phyloP scores from a whole-genome alignment of 2,888 invertebrate species.

The Noctuana brunneofusca region DNA sequence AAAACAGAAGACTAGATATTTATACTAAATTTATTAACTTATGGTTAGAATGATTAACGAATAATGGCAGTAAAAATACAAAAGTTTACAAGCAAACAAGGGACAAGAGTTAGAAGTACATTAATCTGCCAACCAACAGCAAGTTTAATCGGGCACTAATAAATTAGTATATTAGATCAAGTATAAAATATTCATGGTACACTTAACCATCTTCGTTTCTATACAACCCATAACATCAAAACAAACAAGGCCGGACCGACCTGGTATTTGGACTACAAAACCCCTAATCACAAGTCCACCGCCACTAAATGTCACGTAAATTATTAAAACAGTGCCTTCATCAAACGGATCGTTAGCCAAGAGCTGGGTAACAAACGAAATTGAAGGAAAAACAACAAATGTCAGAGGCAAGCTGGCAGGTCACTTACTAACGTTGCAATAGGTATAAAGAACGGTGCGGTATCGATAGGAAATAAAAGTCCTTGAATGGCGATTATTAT shows the following conservation, averaged over 20 bases:
- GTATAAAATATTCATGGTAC: conserved; percentile 2
- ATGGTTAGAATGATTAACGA: too few relatives aligned
- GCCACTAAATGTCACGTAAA: conserved; percentile 23
- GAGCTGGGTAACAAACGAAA: background rate
- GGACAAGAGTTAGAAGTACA: too few relatives aligned
- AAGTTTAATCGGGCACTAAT: too few relatives aligned
- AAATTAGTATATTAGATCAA: background rate
- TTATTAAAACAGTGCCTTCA: conserved; percentile 23
- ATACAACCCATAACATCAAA: conserved; percentile 7
- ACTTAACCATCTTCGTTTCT: background rate
- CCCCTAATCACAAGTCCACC: conserved; percentile 10
- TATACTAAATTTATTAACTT: too few relatives aligned
- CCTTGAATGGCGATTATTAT: too few relatives aligned
- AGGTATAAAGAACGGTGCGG: background rate
- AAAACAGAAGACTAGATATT: too few relatives aligned
- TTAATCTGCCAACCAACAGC: too few relatives aligned
- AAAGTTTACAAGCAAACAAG: too few relatives aligned
- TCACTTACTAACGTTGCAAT: background rate
- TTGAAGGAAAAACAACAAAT: background rate
- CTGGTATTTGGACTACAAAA: conserved; percentile 2
- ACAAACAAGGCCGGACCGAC: background rate
- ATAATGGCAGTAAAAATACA: too few relatives aligned
- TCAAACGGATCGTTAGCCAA: conserved; percentile 18
- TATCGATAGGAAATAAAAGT: background rate
- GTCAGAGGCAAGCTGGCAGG: background rate